Conservation (phyloP, 2,888 invertebrate genomes). For the Epinotia nisella region DNA sequence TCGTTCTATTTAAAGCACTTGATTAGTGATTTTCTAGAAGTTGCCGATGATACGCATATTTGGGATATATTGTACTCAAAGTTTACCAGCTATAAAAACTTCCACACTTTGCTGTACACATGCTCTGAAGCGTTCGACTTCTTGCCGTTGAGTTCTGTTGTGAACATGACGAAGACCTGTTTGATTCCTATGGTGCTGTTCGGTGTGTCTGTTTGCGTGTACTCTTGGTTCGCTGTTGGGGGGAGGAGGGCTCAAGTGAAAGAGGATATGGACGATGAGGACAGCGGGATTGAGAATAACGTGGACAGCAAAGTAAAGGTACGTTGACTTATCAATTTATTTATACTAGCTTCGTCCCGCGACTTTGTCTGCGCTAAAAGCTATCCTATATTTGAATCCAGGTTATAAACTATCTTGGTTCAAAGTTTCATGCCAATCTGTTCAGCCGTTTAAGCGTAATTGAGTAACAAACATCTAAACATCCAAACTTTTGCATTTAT, state of each 20-base stretch:
- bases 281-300: slow-evolving; percentile 83
- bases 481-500: no score
- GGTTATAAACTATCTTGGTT: no score
- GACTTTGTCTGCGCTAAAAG: no score
- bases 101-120: slow-evolving; percentile 91
- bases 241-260: slow-evolving; percentile 46
- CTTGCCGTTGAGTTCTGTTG: slow-evolving; percentile 82
- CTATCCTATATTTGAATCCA: no score
- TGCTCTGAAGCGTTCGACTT: slow-evolving; percentile 92
- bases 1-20: slow-evolving; percentile 75
- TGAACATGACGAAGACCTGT: slow-evolving; percentile 80
- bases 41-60: slow-evolving; percentile 87
- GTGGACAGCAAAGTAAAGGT: slow-evolving; percentile 68
- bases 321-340: background rate
- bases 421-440: no score
- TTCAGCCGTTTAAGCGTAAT: no score
- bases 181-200: slow-evolving; percentile 85
- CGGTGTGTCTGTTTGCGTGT: slow-evolving; percentile 67
- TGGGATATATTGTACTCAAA: slow-evolving; percentile 89
- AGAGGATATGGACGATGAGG: slow-evolving; percentile 68
- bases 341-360: no score
- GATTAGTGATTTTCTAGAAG: slow-evolving; percentile 65
- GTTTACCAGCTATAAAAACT: slow-evolving; percentile 87
- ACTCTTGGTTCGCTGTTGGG: slow-evolving; percentile 66
- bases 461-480: no score